Conservation (phyloP, 1,140 invertebrate species). For the Antheraea pernyi region DNA sequence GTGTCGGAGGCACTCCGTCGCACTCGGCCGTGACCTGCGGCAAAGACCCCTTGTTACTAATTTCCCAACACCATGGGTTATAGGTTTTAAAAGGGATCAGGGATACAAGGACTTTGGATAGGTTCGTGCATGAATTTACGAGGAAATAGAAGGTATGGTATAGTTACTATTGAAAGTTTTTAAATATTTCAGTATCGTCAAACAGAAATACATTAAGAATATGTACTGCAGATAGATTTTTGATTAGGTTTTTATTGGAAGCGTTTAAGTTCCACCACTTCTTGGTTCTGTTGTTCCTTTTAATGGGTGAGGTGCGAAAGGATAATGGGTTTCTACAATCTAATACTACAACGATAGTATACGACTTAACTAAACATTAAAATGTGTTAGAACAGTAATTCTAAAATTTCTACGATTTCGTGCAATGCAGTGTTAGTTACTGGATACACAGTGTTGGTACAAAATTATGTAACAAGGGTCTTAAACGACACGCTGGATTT, state of each 20-base stretch:
- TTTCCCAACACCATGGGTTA: conserved; percentile 61
- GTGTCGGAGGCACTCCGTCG: conserved; percentile 87
- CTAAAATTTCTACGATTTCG: not conserved
- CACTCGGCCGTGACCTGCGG: conserved; percentile 86
- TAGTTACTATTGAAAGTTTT: not conserved
- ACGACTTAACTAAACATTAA: conserved; percentile 31
- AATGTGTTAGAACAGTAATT: conserved; percentile 23
- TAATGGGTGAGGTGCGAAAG: not conserved
- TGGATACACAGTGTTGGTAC: conserved; percentile 57
- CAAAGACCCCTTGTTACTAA: conserved; percentile 77
- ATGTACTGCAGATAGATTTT: not conserved
- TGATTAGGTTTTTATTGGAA: not conserved
- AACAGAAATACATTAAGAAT: no score
- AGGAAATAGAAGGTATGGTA: not conserved
- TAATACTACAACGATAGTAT: conserved; percentile 11
- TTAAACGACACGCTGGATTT: conserved; percentile 68
- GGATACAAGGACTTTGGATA: not conserved
- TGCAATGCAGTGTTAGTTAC: conserved; percentile 47
- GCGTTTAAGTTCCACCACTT: not conserved
- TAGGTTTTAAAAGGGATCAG: conserved; percentile 7
- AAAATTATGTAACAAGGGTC: conserved; percentile 66
- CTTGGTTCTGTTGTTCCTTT: not conserved
- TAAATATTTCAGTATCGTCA: not conserved
- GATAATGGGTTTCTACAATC: conserved; percentile 7
- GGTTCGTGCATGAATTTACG: conserved; percentile 11